Conservation (phyloP, 2,888 invertebrate species). For the Parochlus steinenii region DNA sequence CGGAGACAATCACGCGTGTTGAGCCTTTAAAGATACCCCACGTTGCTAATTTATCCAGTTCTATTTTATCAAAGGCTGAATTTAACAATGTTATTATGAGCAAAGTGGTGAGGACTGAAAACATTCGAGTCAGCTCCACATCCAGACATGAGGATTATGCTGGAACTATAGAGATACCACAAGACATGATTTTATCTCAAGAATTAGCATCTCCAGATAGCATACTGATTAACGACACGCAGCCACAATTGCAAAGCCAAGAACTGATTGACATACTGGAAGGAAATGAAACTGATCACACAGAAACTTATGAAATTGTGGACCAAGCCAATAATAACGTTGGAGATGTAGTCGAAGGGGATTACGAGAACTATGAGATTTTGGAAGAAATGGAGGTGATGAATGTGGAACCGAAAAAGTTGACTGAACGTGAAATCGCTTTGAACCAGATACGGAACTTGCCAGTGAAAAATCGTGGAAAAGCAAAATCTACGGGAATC, state of each 20-base stretch:
- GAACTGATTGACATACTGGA: slow-evolving; percentile 10
- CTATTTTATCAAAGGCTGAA: slow-evolving; percentile 8
- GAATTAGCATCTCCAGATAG: background rate
- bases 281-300: slow-evolving; percentile 17
- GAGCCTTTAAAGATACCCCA: background rate
- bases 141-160: too few relatives aligned
- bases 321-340: slow-evolving; percentile 39
- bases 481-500: slow-evolving; percentile 13
- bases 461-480: slow-evolving; percentile 13
- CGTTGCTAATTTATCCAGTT: slow-evolving; percentile 1
- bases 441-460: slow-evolving; percentile 22
- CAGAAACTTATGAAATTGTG: slow-evolving; percentile 33
- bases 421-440: slow-evolving; percentile 24
- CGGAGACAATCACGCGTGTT: background rate
- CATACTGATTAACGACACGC: background rate
- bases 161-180: slow-evolving; percentile 13
- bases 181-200: slow-evolving; percentile 12
- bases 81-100: slow-evolving; percentile 7
- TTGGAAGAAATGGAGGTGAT: slow-evolving; percentile 14
- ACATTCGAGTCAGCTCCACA: background rate
- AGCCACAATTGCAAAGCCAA: slow-evolving; percentile 4
- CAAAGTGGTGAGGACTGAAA: slow-evolving; percentile 2
- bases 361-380: slow-evolving; percentile 4
- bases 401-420: slow-evolving; percentile 23
- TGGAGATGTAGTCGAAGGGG: slow-evolving; percentile 17